These are phyloP conservation scores for Rhagoletis zephyria DNA, from an alignment of 1,140 invertebrate species.

Conservation along the genomic window DNA sequence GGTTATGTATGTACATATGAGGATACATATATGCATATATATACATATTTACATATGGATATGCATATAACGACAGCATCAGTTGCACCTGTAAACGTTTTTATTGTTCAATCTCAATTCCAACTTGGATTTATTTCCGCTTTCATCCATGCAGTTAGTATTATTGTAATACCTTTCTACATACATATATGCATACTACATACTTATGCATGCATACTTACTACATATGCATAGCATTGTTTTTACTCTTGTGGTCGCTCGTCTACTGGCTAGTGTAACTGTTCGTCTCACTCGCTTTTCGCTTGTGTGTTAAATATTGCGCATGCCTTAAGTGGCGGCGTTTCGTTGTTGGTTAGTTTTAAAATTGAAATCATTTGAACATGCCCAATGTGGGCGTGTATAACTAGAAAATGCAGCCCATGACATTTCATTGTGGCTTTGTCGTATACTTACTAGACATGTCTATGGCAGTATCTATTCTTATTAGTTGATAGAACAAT, in stretches of 20 bases:
- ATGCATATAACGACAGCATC: not conserved
- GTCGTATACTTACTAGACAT: not conserved
- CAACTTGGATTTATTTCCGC: not conserved
- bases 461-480: not conserved
- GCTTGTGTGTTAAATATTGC: not conserved
- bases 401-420: not conserved
- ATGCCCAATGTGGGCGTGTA: slow-evolving; percentile 12
- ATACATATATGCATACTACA: not conserved
- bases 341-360: slow-evolving; percentile 2
- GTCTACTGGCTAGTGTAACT: slow-evolving; percentile 10
- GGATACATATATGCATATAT: too few species aligned
- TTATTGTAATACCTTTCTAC: not conserved
- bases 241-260: not conserved
- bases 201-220: too few species aligned
- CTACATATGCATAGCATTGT: too few species aligned
- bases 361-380: not conserved
- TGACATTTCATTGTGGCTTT: not conserved
- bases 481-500: not conserved
- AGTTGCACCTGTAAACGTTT: not conserved
- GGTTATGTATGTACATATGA: too few species aligned
- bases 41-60: too few species aligned
- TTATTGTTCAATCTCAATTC: not conserved
- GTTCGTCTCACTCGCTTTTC: not conserved
- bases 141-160: not conserved
- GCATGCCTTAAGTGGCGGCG: not conserved